Evolutionary conservation across 2,113 vertebrate species (phyloP).

Genomic region (Oryzias woworae): DNA sequence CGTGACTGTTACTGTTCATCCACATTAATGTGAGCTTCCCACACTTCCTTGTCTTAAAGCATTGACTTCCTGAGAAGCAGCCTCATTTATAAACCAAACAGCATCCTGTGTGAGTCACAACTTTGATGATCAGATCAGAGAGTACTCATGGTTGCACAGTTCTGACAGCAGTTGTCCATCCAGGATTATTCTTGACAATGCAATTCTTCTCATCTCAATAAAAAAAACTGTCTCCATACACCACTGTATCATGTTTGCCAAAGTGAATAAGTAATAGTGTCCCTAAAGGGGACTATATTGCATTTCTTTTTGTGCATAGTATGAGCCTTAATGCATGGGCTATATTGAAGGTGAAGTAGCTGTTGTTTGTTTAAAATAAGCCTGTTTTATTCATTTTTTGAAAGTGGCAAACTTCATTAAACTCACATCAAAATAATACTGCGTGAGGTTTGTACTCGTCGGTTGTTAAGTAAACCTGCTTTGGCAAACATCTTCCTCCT

Average conservation of each 20-base stretch:
- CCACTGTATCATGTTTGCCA: neutral
- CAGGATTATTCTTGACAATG: constrained; percentile 11
- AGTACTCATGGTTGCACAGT: neutral
- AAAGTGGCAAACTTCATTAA: constrained; percentile 1
- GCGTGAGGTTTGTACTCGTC: constrained; percentile 17
- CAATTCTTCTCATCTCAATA: constrained; percentile 5
- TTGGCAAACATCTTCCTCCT: constrained; percentile 46
- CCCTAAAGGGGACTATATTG: no score
- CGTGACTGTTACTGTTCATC: neutral
- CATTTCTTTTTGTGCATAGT: no score
- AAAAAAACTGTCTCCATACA: constrained; percentile 10
- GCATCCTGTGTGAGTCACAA: neutral
- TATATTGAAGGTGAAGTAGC: no score
- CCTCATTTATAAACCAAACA: constrained; percentile 19
- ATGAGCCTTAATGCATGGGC: no score
- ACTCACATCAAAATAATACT: constrained; percentile 8
- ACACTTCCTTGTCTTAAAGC: constrained; percentile 19
- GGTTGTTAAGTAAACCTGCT: constrained; percentile 39
- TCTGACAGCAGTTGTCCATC: constrained; percentile 16
- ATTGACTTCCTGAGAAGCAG: constrained; percentile 2
- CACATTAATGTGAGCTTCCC: constrained; percentile 31
- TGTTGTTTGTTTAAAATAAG: neutral
- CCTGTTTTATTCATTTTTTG: constrained; percentile 4
- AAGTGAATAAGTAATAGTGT: neutral
- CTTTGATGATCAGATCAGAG: constrained; percentile 24